These are phyloP conservation scores for Sipha flava DNA, from an alignment of 1,140 invertebrate species.

Conservation along the genomic window DNA sequence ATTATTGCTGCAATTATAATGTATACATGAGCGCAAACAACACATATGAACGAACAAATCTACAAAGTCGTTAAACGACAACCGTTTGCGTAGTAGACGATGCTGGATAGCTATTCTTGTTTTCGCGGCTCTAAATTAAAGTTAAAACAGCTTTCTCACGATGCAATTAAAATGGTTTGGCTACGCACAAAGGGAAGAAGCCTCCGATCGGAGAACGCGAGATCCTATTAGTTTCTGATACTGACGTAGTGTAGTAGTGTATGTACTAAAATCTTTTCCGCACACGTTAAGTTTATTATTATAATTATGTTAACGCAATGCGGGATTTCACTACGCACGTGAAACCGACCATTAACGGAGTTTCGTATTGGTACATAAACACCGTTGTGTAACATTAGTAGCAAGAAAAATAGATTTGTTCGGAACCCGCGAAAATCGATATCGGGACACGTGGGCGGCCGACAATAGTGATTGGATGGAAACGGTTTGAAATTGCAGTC, in stretches of 20 bases:
- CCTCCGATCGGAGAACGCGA: too few relatives aligned
- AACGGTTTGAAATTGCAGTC: background rate
- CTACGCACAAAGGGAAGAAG: background rate
- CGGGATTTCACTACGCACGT: background rate
- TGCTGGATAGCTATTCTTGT: too few relatives aligned
- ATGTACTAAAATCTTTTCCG: too few relatives aligned
- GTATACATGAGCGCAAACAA: background rate
- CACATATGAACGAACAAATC: background rate
- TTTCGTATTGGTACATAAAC: too few relatives aligned
- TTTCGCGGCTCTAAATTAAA: background rate
- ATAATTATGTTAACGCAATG: too few relatives aligned
- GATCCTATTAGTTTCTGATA: too few relatives aligned
- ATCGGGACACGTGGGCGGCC: background rate
- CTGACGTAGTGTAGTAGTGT: too few relatives aligned
- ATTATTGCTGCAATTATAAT: background rate
- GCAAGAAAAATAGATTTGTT: background rate
- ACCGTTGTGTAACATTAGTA: background rate
- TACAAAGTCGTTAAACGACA: background rate
- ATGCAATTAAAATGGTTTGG: background rate
- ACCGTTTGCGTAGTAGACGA: background rate
- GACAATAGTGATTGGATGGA: slow-evolving; percentile 31
- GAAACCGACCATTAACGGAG: too few relatives aligned
- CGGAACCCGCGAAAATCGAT: background rate
- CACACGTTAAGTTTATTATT: too few relatives aligned
- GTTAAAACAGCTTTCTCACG: background rate